These are phyloP conservation scores for Euwallacea similis DNA, from an alignment of 1,140 invertebrate species.

Conservation along the genomic window DNA sequence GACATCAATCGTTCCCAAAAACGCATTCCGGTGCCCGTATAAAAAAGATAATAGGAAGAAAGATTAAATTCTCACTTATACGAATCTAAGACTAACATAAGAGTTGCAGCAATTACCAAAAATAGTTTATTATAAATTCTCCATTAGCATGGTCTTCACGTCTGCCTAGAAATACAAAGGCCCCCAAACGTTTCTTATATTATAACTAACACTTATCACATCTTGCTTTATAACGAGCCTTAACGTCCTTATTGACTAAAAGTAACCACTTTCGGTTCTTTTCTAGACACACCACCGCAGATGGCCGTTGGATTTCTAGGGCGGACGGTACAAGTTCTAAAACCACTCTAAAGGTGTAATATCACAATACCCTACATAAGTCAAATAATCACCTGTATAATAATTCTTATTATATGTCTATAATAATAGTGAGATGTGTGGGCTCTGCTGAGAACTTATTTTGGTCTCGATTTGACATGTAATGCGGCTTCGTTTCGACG, in stretches of 20 bases:
- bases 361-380: slow-evolving; percentile 31
- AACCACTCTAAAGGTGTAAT: slow-evolving; percentile 14
- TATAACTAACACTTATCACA: slow-evolving; percentile 27
- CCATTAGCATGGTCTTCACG: not conserved
- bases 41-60: not conserved
- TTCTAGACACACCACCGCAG: not conserved
- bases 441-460: not conserved
- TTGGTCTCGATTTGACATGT: not conserved
- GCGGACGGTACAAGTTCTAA: not conserved
- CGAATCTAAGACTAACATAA: slow-evolving; percentile 6
- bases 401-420: slow-evolving; percentile 12
- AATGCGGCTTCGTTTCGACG: too few species aligned
- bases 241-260: slow-evolving; percentile 7
- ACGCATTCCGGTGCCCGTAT: slow-evolving; percentile 4
- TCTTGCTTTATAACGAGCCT: slow-evolving; percentile 27
- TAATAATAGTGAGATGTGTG: not conserved
- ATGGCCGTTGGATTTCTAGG: not conserved
- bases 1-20: slow-evolving; percentile 15
- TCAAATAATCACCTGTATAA: slow-evolving; percentile 30
- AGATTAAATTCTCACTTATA: not conserved
- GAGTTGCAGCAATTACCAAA: not conserved
- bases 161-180: not conserved
- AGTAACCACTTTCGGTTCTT: not conserved
- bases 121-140: not conserved
- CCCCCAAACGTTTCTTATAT: not conserved